Evolutionary conservation across 37 sponge, comb jelly and placozoan genomes (phyloP).

Genomic region (Ianthella basta): DNA sequence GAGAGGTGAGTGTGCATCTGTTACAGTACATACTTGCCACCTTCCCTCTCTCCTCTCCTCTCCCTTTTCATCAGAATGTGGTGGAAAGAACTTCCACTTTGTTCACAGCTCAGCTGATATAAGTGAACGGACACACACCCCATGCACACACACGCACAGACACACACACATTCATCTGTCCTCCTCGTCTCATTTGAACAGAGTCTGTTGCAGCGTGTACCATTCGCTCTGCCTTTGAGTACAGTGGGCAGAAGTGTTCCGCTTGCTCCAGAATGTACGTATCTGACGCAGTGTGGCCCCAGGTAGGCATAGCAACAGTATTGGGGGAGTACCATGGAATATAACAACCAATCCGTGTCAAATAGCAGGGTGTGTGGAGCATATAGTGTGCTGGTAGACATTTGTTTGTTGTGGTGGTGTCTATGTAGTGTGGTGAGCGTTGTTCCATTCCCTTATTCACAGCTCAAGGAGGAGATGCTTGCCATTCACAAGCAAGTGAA

Average conservation of each 20-base stretch:
- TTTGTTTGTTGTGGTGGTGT: not conserved
- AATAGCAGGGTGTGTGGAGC: not conserved
- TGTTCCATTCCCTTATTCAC: not conserved
- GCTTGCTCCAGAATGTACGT: constrained; percentile 92
- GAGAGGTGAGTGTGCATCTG: constrained; percentile 3
- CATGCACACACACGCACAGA: too few relatives aligned
- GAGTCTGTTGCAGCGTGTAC: constrained; percentile 76
- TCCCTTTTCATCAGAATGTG: constrained; percentile 67
- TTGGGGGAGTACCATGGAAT: not conserved
- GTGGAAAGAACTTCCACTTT: constrained; percentile 97
- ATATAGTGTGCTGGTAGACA: not conserved
- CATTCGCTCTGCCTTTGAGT: constrained; percentile 93
- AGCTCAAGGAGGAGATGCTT: constrained; percentile 68
- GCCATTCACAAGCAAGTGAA: constrained; percentile 62
- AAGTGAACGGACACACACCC: constrained; percentile 27
- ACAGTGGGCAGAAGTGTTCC: constrained; percentile 97
- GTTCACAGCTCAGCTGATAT: constrained; percentile 83
- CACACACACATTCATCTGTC: not conserved
- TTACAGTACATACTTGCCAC: not conserved
- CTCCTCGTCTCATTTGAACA: constrained; percentile 1
- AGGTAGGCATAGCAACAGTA: constrained; percentile 51
- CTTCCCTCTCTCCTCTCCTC: too few relatives aligned
- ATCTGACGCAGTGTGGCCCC: constrained; percentile 84
- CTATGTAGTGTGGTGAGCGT: not conserved
- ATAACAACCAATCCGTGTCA: not conserved